Conservation (phyloP, 1,140 invertebrate genomes). For the Drosophila leontia region DNA sequence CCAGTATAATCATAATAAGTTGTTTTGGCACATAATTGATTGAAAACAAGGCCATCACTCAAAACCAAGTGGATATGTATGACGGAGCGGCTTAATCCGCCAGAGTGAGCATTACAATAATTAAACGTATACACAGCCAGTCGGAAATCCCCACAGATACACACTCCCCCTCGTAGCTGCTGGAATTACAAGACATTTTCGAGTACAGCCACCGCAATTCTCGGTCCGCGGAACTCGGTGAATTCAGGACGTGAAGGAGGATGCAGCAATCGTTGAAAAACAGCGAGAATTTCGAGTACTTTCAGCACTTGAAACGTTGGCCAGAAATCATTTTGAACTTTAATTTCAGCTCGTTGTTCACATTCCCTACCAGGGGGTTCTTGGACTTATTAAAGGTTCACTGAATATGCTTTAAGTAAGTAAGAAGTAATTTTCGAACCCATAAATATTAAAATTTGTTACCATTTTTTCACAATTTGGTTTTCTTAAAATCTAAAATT, state of each 20-base stretch:
- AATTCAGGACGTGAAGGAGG: slow-evolving; percentile 6
- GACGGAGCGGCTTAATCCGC: slow-evolving; percentile 49
- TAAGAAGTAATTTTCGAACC: no score
- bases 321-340: slow-evolving; percentile 19
- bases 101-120: slow-evolving; percentile 71
- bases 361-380: not conserved
- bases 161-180: not conserved
- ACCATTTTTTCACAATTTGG: no score
- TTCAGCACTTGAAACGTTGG: slow-evolving; percentile 25
- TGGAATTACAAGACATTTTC: slow-evolving; percentile 56
- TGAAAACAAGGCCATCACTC: slow-evolving; percentile 62
- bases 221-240: slow-evolving; percentile 28
- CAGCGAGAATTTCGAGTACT: slow-evolving; percentile 55
- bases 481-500: no score
- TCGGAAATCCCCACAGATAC: slow-evolving; percentile 7
- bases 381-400: not conserved
- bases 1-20: slow-evolving; percentile 46
- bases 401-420: not conserved
- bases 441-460: no score
- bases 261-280: slow-evolving; percentile 51
- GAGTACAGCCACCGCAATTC: slow-evolving; percentile 22
- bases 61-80: slow-evolving; percentile 32
- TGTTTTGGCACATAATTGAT: slow-evolving; percentile 64
- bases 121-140: slow-evolving; percentile 52
- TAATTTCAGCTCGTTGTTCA: slow-evolving; percentile 11